These are phyloP conservation scores for Chaetodon trifascialis DNA, from an alignment of 2,113 vertebrate genomes.

Conservation along the genomic window DNA sequence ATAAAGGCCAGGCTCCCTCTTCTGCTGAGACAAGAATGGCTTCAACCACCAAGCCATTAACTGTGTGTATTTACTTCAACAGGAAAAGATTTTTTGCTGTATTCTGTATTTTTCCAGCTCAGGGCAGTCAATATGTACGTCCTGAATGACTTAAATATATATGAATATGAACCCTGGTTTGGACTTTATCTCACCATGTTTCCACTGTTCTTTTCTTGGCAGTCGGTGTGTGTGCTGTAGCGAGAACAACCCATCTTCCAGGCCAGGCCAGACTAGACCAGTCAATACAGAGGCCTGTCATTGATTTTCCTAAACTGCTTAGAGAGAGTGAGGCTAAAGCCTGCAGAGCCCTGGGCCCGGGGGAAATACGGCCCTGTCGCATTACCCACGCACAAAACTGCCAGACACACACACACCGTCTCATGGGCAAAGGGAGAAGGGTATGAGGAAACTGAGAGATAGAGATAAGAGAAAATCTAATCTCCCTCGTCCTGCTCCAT, in stretches of 20 bases:
- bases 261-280: conserved; percentile 52
- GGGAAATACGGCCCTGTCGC: conserved; percentile 89
- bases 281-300: conserved; percentile 83
- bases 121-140: background rate
- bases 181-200: background rate
- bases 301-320: conserved; percentile 87
- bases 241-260: conserved; percentile 67
- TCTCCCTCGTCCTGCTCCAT: conserved; percentile 68
- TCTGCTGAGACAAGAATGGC: background rate
- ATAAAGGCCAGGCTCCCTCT: too few species aligned
- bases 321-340: conserved; percentile 85
- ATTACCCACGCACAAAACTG: conserved; percentile 79
- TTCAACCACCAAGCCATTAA: too few species aligned
- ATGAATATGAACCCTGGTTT: background rate
- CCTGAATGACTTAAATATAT: background rate
- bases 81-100: background rate
- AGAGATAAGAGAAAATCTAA: conserved; percentile 82
- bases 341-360: conserved; percentile 81
- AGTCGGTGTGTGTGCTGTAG: conserved; percentile 40
- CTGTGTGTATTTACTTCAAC: background rate
- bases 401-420: conserved; percentile 60
- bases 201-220: background rate
- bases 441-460: conserved; percentile 50
- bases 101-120: background rate
- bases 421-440: conserved; percentile 48